Conservation (phyloP, 2,113 vertebrate genomes). For the Odobenus rosmarus region DNA sequence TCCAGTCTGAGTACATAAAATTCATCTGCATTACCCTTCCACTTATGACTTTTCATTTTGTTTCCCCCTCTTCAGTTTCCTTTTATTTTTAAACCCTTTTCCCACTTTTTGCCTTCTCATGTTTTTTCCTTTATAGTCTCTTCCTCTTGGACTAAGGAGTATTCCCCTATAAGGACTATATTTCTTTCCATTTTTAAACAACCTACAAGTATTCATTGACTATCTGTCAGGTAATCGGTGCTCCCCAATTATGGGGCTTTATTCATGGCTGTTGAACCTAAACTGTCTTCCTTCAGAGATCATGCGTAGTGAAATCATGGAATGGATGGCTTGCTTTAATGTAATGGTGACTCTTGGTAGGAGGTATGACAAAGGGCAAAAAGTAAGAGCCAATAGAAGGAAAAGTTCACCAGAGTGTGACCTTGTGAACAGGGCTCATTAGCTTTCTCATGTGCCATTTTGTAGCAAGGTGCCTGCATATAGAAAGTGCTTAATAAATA, state of each 20-base stretch:
- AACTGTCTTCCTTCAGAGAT: constrained; percentile 1
- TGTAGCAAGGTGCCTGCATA: neutral
- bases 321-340: neutral
- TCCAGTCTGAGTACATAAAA: neutral
- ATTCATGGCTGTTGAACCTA: neutral
- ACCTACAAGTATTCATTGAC: neutral
- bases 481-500: neutral
- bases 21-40: neutral
- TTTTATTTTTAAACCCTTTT: neutral
- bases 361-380: neutral
- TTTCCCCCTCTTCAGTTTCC: neutral
- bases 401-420: neutral
- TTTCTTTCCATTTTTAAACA: constrained; percentile 47
- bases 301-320: neutral
- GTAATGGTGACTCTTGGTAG: neutral
- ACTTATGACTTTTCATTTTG: neutral
- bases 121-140: neutral
- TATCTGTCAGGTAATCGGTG: neutral
- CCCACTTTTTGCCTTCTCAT: neutral
- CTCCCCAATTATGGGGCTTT: neutral
- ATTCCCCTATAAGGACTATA: neutral
- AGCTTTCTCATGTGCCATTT: neutral
- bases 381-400: neutral
- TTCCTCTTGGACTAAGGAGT: neutral
- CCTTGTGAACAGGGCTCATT: neutral